phyloP scores from a whole-genome alignment of 1,140 invertebrate genomes.

The Drosophila kikkawai region DNA sequence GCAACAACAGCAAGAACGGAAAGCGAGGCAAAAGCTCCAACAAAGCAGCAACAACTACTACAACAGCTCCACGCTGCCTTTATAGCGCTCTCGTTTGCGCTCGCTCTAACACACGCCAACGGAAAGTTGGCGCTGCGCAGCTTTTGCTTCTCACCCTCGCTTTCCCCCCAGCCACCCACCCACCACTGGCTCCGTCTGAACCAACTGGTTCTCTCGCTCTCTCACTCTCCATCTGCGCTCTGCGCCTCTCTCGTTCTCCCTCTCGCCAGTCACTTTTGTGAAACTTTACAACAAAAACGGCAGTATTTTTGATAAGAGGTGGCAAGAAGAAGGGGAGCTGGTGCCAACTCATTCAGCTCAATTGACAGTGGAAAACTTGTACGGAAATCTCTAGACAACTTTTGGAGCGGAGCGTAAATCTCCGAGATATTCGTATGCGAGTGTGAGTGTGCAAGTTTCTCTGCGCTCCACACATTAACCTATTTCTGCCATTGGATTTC shows the following conservation, averaged over 20 bases:
- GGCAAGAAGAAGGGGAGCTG: conserved; percentile 8
- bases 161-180: conserved; percentile 1
- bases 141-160: conserved; percentile 35
- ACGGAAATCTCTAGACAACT: conserved; percentile 73
- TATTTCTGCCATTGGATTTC: conserved; percentile 69
- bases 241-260: conserved; percentile 43
- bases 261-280: conserved; percentile 13
- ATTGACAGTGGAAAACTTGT: conserved; percentile 75
- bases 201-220: conserved; percentile 54
- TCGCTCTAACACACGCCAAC: conserved; percentile 75
- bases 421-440: conserved; percentile 20
- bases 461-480: conserved; percentile 64
- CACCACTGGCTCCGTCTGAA: neutral
- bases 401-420: conserved; percentile 68
- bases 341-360: conserved; percentile 79
- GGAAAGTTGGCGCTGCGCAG: conserved; percentile 71
- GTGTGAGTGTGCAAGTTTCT: conserved; percentile 34
- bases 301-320: conserved; percentile 55
- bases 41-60: conserved; percentile 29
- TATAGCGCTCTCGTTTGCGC: conserved; percentile 74
- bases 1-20: conserved; percentile 38
- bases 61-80: conserved; percentile 50
- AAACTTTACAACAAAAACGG: conserved; percentile 43
- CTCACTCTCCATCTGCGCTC: conserved; percentile 36
- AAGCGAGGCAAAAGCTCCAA: conserved; percentile 38